These are phyloP conservation scores for Clarias laeviceps DNA, from an alignment of 2,797 vertebrate genomes.

Conservation along the genomic window DNA sequence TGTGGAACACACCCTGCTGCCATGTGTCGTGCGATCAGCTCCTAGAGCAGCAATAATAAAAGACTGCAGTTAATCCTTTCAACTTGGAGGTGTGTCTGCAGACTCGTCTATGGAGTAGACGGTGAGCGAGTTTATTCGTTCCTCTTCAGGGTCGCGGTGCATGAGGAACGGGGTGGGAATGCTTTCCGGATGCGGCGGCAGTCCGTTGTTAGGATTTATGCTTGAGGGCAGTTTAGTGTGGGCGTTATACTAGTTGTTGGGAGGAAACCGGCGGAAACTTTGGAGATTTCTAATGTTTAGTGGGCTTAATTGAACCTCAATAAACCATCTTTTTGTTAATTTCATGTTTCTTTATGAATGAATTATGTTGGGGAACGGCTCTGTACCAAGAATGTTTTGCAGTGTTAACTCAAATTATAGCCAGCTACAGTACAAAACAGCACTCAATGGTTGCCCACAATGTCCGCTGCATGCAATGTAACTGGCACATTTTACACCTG, in stretches of 20 bases:
- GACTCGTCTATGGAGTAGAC: background rate
- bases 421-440: conserved; percentile 13
- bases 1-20: background rate
- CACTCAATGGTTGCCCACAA: conserved; percentile 7
- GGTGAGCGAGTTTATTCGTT: background rate
- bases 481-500: conserved; percentile 8
- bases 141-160: background rate
- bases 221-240: background rate
- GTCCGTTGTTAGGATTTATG: background rate
- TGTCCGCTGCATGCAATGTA: background rate
- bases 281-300: background rate
- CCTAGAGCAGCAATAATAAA: background rate
- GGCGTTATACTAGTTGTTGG: background rate
- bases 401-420: conserved; percentile 1
- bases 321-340: background rate
- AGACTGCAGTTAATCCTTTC: background rate
- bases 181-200: background rate
- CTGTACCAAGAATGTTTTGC: background rate
- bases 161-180: background rate
- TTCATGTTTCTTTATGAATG: background rate
- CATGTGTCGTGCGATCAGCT: background rate
- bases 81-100: background rate
- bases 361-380: background rate
- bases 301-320: background rate
- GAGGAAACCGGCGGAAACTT: background rate